phyloP scores from a whole-genome alignment of 2,113 vertebrate genomes.

The Poeciliopsis retropinna region DNA sequence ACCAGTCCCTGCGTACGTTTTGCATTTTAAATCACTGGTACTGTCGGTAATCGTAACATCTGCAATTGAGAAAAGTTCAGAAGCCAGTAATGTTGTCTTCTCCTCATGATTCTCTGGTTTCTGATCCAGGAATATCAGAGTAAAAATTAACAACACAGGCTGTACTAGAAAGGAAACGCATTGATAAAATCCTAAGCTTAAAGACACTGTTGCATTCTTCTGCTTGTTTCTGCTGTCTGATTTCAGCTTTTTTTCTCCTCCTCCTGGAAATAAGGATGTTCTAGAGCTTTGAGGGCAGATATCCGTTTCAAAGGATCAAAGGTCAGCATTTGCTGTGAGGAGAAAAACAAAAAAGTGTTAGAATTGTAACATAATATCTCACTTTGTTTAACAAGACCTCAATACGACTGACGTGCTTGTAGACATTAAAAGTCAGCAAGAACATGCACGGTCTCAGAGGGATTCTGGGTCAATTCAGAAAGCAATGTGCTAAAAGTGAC shows the following conservation, averaged over 20 bases:
- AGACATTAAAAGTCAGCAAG: not conserved
- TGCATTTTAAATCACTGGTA: conserved; percentile 51
- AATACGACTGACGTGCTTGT: not conserved
- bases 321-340: conserved; percentile 86
- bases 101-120: conserved; percentile 6
- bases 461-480: not conserved
- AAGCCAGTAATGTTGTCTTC: conserved; percentile 23
- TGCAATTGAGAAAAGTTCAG: conserved; percentile 43
- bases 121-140: conserved; percentile 37
- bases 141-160: conserved; percentile 39
- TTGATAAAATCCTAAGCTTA: conserved; percentile 33
- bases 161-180: conserved; percentile 31
- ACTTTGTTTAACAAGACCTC: not conserved
- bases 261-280: conserved; percentile 81
- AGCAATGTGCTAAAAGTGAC: not conserved
- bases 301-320: conserved; percentile 87
- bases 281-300: conserved; percentile 85
- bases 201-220: conserved; percentile 38
- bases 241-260: conserved; percentile 59
- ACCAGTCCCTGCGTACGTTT: conserved; percentile 4
- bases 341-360: conserved; percentile 5
- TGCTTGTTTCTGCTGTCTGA: conserved; percentile 6
- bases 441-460: no score
- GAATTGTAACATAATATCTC: not conserved
- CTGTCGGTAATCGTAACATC: conserved; percentile 40